Evolutionary conservation across 1,140 invertebrate genomes (phyloP).

Genomic region (Holotrichia oblita): DNA sequence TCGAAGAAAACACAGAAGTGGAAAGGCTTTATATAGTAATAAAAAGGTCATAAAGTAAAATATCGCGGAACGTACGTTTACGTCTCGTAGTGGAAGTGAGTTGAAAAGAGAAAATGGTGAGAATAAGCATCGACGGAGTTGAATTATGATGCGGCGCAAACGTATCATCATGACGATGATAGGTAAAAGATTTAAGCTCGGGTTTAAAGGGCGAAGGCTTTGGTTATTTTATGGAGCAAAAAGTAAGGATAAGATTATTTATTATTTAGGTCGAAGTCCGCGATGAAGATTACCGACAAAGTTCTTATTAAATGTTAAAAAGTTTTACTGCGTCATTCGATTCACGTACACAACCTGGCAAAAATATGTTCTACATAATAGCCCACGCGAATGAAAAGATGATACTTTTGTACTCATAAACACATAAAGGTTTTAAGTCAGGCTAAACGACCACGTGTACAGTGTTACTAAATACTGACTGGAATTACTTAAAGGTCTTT

Average conservation of each 20-base stretch:
- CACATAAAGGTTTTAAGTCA: too few species aligned
- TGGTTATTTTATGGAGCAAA: constrained; percentile 11
- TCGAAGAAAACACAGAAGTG: constrained; percentile 10
- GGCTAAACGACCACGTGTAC: too few species aligned
- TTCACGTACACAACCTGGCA: too few species aligned
- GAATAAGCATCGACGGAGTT: constrained; percentile 5
- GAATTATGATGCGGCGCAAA: not conserved
- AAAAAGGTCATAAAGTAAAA: constrained; percentile 30
- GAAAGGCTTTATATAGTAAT: constrained; percentile 22
- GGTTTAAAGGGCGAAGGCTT: not conserved
- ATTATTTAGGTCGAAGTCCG: not conserved
- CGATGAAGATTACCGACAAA: too few species aligned
- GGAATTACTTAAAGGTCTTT: too few species aligned
- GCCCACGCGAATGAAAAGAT: too few species aligned
- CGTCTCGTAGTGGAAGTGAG: not conserved
- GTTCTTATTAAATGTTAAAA: too few species aligned
- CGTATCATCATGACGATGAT: not conserved
- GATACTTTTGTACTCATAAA: too few species aligned
- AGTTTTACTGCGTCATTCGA: too few species aligned
- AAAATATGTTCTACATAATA: too few species aligned
- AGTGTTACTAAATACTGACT: too few species aligned
- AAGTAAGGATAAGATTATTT: not conserved
- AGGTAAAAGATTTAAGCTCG: constrained; percentile 14
- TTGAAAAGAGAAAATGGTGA: not conserved
- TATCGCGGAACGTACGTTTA: not conserved